These are phyloP conservation scores for Vidua chalybeata DNA, from an alignment of 2,113 vertebrate species.

Conservation along the genomic window DNA sequence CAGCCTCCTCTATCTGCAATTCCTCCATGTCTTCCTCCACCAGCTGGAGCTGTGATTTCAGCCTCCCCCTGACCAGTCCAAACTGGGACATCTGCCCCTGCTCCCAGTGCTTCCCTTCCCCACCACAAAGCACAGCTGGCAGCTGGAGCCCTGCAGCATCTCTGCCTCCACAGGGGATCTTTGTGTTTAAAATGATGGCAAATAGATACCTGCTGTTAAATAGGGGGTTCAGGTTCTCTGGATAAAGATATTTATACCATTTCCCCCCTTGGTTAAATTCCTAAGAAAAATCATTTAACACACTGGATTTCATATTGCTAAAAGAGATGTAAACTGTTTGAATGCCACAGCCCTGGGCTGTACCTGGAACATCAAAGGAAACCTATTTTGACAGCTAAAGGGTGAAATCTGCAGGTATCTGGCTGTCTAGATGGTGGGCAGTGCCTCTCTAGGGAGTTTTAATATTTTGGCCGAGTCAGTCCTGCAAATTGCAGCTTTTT, in stretches of 20 bases:
- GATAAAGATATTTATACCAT: not conserved
- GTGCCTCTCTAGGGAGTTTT: not conserved
- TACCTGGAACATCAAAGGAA: not conserved
- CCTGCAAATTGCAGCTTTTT: not conserved
- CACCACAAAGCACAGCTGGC: not conserved
- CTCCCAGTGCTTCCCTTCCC: not conserved
- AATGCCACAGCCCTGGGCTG: not conserved
- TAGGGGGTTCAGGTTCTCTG: fast-evolving
- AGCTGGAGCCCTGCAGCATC: not conserved
- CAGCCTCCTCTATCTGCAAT: not conserved
- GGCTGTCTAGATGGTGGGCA: not conserved
- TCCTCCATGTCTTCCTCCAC: not conserved
- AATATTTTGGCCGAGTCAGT: not conserved
- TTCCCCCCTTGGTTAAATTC: not conserved
- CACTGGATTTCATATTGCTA: not conserved
- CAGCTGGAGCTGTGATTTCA: not conserved
- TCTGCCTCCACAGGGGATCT: not conserved
- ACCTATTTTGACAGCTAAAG: not conserved
- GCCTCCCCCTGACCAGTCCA: not conserved
- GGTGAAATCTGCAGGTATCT: not conserved
- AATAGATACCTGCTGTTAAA: not conserved
- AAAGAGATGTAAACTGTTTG: not conserved
- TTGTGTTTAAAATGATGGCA: not conserved
- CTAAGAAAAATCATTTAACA: not conserved
- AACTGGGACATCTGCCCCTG: not conserved